phyloP scores from a whole-genome alignment of 1,140 invertebrate species.

The Myzus persicae region DNA sequence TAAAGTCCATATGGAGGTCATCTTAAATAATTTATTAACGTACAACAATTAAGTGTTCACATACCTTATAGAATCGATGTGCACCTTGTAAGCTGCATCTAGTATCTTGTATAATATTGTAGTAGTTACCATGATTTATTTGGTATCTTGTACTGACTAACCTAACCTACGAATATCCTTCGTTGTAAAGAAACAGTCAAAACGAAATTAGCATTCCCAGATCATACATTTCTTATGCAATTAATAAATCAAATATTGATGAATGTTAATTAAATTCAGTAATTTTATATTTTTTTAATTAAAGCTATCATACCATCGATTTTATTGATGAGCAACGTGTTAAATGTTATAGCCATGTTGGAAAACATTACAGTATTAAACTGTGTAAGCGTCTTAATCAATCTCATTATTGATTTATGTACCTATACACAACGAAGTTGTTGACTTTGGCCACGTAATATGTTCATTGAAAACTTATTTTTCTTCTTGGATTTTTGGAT shows the following conservation, averaged over 20 bases:
- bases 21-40: neutral
- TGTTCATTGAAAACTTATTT: too few species aligned
- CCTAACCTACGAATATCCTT: too few species aligned
- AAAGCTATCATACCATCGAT: neutral
- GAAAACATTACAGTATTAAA: too few species aligned
- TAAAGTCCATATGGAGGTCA: neutral
- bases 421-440: too few species aligned
- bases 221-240: neutral
- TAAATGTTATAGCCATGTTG: neutral
- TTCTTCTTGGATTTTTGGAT: too few species aligned
- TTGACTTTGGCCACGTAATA: too few species aligned
- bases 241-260: neutral
- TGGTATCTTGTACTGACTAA: neutral
- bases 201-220: neutral
- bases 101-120: neutral
- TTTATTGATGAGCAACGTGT: neutral
- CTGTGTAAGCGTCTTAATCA: too few species aligned
- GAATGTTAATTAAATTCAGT: neutral
- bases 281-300: neutral
- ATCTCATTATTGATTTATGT: too few species aligned
- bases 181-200: neutral
- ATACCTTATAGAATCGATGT: too few species aligned
- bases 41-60: too few species aligned
- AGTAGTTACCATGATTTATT: neutral
- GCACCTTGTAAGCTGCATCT: too few species aligned